Evolutionary conservation across 64 coral and sea anemone species (phyloP).

Genomic region (Stichodactyla mertensii): DNA sequence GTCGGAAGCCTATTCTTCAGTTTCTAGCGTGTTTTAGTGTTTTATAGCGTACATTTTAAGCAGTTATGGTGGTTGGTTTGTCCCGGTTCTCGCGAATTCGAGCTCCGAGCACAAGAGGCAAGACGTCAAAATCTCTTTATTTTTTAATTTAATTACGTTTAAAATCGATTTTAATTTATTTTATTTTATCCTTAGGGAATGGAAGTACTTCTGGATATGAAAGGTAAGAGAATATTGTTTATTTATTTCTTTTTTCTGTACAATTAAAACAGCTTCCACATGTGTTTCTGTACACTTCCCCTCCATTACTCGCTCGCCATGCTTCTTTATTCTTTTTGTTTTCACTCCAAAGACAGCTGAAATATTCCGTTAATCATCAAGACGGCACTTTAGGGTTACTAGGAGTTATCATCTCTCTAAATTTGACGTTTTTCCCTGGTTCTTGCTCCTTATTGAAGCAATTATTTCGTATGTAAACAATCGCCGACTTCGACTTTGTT

Average conservation of each 20-base stretch:
- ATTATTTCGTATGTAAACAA: constrained; percentile 16
- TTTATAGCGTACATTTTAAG: neutral
- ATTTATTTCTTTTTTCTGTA: constrained; percentile 22
- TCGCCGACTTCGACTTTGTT: neutral
- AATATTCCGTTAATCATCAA: neutral
- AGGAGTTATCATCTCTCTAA: neutral
- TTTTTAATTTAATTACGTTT: neutral
- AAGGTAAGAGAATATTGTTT: neutral
- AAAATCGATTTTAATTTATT: neutral
- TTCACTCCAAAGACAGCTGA: constrained; percentile 1
- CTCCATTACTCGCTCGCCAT: neutral
- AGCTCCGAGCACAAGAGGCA: constrained; percentile 13
- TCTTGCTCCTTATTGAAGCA: constrained; percentile 6
- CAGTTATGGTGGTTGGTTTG: neutral
- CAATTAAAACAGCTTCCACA: constrained; percentile 36
- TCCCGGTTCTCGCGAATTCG: constrained; percentile 15
- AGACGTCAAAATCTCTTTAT: neutral
- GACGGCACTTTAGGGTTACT: neutral
- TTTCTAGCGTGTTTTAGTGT: neutral
- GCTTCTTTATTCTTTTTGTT: neutral
- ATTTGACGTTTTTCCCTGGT: neutral
- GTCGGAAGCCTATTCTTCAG: neutral
- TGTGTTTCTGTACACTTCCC: neutral
- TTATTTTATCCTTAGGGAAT: neutral
- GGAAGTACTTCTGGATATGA: constrained; percentile 13